Base-by-base conservation (phyloP, 92 coral and sea anemone species). In the Palythoa caribaeorum region DNA sequence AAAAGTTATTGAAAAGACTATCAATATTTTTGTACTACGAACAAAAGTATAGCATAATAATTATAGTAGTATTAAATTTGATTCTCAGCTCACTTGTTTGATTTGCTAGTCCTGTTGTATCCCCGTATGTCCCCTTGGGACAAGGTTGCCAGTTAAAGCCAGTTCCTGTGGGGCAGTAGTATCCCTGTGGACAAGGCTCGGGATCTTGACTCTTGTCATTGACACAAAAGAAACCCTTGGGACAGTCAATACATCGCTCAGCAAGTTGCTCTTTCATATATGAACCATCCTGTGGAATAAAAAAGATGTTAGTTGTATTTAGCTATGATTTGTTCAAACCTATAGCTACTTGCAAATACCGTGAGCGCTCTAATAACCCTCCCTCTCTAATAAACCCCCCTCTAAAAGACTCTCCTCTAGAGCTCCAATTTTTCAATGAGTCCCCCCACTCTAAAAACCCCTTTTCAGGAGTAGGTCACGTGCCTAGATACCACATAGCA, bases 121-220 rank as follows among this genome's bases (percentile, higher is more conserved):
- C 96, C 57, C 98, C 98, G 36, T 97, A 97, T 2, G 96, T 92
- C 39, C 99, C 99, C 83, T 92, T 94, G 5, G 95, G 98, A 76
- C 99, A 97, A 5, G 97, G 92, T 36, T 88, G 90, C 98, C 98
- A 97, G 91, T 97, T 77, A 66, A 95, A 97, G 19, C 99, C 99
- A 28, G 99, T 97, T 7, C 94, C 84, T 9, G 71, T 65, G 9
- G 96, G 92, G 73, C 99, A 97, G 87, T 95, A 97, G 76, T 92
- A 97, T 20, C 99, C 99, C n/a, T 55, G 89, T 17, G 99, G 99
- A 85, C 99, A 97, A 12, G 98, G 96, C 20, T 76, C 88, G 20
- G 99, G 99, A 85, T 97, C 97, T 84, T 92, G 95, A 78, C 99
- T 97, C 87, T 97, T 97, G 62, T 97, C 99, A 57, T 96, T 88